phyloP scores from a whole-genome alignment of 2,888 invertebrate genomes.

The Perithous albicinctus region DNA sequence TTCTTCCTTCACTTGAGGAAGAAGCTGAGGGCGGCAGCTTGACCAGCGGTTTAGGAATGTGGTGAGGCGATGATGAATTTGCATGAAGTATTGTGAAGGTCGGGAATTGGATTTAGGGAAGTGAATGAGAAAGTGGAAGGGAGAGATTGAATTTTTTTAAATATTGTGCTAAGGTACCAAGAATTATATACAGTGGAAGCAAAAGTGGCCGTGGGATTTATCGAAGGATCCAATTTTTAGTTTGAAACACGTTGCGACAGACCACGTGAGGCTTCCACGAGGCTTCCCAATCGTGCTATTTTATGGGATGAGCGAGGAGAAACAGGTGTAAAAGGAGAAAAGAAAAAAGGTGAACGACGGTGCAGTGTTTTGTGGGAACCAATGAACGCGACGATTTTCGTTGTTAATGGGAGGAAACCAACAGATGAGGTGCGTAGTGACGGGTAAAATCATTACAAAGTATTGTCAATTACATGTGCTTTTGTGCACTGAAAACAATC shows the following conservation, averaged over 20 bases:
- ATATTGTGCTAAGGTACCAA: neutral
- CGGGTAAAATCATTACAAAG: too few species aligned
- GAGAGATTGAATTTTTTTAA: constrained; percentile 2
- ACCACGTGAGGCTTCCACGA: constrained; percentile 30
- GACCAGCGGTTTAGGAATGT: neutral
- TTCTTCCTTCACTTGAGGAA: neutral
- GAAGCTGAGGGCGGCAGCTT: constrained; percentile 23
- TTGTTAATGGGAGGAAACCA: neutral
- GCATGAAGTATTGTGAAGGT: constrained; percentile 7
- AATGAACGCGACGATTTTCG: neutral
- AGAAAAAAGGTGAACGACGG: constrained; percentile 9
- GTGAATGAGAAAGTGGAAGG: constrained; percentile 26
- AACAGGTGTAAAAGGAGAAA: constrained; percentile 13
- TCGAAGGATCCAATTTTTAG: neutral
- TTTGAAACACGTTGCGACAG: constrained; percentile 9
- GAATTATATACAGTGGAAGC: neutral
- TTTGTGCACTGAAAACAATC: too few species aligned
- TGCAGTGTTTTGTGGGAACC: constrained; percentile 14
- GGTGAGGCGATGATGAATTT: constrained; percentile 29
- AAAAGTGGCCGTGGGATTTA: neutral
- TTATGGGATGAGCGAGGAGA: constrained; percentile 6
- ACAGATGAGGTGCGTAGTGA: constrained; percentile 3
- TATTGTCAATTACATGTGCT: too few species aligned
- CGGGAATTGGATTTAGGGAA: constrained; percentile 44
- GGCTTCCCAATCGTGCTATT: neutral